phyloP scores from a whole-genome alignment of 2,797 vertebrate genomes.

The Peromyscus eremicus region DNA sequence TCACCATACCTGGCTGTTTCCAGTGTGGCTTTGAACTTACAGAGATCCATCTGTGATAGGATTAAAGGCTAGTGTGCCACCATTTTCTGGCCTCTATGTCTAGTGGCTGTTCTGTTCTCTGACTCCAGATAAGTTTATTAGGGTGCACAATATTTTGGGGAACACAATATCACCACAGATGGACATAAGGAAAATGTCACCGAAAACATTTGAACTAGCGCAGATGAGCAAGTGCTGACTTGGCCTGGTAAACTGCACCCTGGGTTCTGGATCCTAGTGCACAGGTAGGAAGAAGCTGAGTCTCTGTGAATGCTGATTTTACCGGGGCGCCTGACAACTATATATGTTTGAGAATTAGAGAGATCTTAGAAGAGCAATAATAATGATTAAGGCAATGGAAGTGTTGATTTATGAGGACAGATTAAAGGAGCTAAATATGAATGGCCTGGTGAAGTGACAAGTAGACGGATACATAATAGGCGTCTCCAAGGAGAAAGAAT shows the following conservation, averaged over 20 bases:
- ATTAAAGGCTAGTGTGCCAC: too few species aligned
- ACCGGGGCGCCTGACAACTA: constrained; percentile 57
- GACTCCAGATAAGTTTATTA: too few species aligned
- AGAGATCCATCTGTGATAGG: too few species aligned
- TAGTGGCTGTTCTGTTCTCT: too few species aligned
- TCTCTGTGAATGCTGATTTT: constrained; percentile 30
- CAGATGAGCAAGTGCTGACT: background rate
- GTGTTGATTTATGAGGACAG: constrained; percentile 83
- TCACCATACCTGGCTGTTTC: too few species aligned
- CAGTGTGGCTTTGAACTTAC: too few species aligned
- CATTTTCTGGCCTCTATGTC: too few species aligned
- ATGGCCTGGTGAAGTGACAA: constrained; percentile 86
- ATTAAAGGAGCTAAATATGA: constrained; percentile 84
- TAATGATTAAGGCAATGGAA: constrained; percentile 80
- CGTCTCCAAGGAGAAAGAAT: constrained; percentile 78
- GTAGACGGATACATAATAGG: constrained; percentile 84
- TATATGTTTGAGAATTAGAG: constrained; percentile 74
- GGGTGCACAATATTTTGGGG: too few species aligned
- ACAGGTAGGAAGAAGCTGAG: background rate
- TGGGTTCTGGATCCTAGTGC: background rate
- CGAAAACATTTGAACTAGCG: background rate
- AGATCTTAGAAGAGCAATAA: constrained; percentile 79
- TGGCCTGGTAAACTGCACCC: background rate
- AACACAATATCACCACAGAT: too few species aligned
- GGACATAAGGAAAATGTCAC: background rate